Conservation (phyloP, 2,113 vertebrate species). For the Pontoporia blainvillei region DNA sequence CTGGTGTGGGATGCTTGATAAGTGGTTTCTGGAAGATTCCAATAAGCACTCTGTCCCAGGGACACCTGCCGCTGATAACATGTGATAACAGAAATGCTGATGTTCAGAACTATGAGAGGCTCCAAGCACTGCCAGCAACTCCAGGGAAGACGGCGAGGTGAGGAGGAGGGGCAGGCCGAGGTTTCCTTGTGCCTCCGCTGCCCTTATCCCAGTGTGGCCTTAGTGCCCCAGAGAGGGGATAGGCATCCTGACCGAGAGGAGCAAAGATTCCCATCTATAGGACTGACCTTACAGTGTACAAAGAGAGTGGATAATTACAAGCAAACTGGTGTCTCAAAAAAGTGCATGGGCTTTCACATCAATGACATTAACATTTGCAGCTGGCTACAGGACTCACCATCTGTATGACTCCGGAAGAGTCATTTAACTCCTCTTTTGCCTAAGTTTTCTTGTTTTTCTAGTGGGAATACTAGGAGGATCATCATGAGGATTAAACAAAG, state of each 20-base stretch:
- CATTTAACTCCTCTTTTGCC: background rate
- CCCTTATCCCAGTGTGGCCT: background rate
- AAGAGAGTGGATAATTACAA: background rate
- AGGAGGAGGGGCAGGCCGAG: fast-evolving
- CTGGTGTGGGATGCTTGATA: background rate
- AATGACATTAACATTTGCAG: background rate
- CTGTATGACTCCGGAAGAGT: background rate
- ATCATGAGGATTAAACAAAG: background rate
- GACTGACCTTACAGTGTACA: too few species aligned
- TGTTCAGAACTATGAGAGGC: background rate
- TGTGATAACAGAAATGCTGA: constrained; percentile 24
- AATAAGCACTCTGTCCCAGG: constrained; percentile 26
- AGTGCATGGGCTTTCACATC: background rate
- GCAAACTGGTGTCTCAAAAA: background rate
- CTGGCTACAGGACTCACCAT: too few species aligned
- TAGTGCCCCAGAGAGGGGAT: background rate
- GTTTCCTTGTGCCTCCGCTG: background rate
- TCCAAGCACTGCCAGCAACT: background rate
- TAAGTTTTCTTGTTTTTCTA: background rate
- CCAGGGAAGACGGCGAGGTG: background rate
- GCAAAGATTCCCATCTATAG: background rate
- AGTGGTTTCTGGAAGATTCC: constrained; percentile 20
- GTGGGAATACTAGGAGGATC: background rate
- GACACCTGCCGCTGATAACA: background rate
- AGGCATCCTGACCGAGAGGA: background rate